Percentiles rank a stretch among this genome's conserved stretches.
These are phyloP conservation scores for Vultur gryphus DNA, from an alignment of 2,797 vertebrate species.

Conservation along the genomic window DNA sequence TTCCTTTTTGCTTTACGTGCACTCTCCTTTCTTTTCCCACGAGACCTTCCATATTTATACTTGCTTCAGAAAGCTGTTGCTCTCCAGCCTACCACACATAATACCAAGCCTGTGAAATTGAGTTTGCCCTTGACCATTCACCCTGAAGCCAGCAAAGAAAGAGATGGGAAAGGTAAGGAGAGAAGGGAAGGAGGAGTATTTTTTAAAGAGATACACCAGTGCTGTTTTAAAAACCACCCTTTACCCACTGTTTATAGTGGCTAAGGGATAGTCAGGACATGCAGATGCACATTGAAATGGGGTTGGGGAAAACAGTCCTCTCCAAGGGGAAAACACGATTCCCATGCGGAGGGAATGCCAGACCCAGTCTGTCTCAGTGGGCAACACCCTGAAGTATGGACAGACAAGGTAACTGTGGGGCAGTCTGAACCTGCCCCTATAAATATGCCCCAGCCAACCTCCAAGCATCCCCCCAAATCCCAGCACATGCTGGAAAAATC, in stretches of 20 bases:
- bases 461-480: not conserved
- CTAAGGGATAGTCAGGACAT: not conserved
- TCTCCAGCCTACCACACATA: constrained; percentile 22
- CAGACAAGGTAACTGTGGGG: not conserved
- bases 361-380: not conserved
- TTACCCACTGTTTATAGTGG: not conserved
- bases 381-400: not conserved
- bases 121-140: not conserved
- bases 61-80: constrained; percentile 31
- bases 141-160: not conserved
- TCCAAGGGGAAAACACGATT: not conserved
- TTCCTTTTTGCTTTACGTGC: not conserved
- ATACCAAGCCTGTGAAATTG: not conserved
- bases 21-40: not conserved
- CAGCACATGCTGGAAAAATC: not conserved
- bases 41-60: not conserved
- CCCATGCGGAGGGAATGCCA: not conserved
- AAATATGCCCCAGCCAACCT: not conserved
- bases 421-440: not conserved
- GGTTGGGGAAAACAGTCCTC: not conserved
- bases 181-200: not conserved
- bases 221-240: not conserved
- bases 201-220: not conserved
- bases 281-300: not conserved
- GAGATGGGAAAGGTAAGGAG: not conserved